phyloP scores from a whole-genome alignment of 2,888 invertebrate species.

The Metalampra italica region DNA sequence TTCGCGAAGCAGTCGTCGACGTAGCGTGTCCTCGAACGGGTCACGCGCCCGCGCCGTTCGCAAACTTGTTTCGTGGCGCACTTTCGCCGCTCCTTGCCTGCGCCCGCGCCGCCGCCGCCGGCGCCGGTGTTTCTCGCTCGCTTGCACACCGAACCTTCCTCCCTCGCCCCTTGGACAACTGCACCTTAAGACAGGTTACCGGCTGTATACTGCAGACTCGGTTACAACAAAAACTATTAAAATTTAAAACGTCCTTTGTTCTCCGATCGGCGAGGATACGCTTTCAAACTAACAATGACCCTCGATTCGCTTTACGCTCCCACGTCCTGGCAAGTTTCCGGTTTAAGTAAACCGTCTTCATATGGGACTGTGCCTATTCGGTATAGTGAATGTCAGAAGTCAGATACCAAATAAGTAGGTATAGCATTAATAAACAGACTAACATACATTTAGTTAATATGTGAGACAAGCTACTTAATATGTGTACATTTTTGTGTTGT shows the following conservation, averaged over 20 bases:
- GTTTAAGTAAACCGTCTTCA: not conserved
- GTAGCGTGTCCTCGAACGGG: constrained; percentile 68
- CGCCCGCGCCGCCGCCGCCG: constrained; percentile 38
- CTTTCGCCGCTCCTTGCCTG: constrained; percentile 69
- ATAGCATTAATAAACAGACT: too few relatives aligned
- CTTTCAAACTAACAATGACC: constrained; percentile 17
- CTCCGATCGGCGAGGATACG: constrained; percentile 8
- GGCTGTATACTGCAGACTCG: constrained; percentile 14
- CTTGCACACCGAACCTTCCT: constrained; percentile 38
- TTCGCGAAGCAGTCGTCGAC: constrained; percentile 46
- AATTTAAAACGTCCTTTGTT: constrained; percentile 23
- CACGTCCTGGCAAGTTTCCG: constrained; percentile 8
- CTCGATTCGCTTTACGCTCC: constrained; percentile 8
- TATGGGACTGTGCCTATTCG: not conserved
- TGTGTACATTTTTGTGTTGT: too few relatives aligned
- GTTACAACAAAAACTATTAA: constrained; percentile 16
- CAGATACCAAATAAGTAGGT: too few relatives aligned
- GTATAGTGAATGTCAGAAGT: constrained; percentile 4
- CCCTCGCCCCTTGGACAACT: constrained; percentile 30
- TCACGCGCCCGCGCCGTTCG: constrained; percentile 69
- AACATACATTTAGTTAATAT: too few relatives aligned
- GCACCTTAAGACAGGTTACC: constrained; percentile 12
- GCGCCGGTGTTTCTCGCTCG: constrained; percentile 42
- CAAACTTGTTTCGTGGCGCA: constrained; percentile 69
- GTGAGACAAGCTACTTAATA: too few relatives aligned